Conservation (phyloP, 2,797 vertebrate species). For the Tragopan temminckii region DNA sequence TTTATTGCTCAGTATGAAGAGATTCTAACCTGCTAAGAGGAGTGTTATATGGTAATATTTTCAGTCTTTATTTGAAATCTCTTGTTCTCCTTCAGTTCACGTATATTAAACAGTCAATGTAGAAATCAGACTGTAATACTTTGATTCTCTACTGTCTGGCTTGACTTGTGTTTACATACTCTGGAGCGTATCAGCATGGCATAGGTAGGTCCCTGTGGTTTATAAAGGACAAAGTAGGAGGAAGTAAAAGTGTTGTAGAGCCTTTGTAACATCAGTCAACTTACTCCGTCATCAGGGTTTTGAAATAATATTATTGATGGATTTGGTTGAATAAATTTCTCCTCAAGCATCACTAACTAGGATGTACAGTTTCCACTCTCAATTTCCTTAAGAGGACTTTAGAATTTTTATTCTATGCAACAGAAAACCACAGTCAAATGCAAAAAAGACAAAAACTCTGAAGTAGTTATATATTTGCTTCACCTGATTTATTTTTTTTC, state of each 20-base stretch:
- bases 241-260: constrained; percentile 76
- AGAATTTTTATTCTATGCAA: background rate
- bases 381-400: constrained; percentile 4
- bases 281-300: constrained; percentile 69
- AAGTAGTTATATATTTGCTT: constrained; percentile 16
- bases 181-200: constrained; percentile 79
- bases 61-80: constrained; percentile 75
- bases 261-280: constrained; percentile 79
- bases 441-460: background rate
- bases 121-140: constrained; percentile 73
- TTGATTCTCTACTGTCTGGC: constrained; percentile 80
- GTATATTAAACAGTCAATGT: constrained; percentile 69
- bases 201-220: constrained; percentile 77
- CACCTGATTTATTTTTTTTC: background rate
- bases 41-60: constrained; percentile 70
- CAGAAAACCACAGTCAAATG: constrained; percentile 21
- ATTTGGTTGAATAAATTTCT: constrained; percentile 67
- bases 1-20: constrained; percentile 73
- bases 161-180: constrained; percentile 83
- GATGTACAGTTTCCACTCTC: background rate
- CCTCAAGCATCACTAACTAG: constrained; percentile 60
- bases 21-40: constrained; percentile 72
- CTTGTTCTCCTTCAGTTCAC: constrained; percentile 74
- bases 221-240: constrained; percentile 79
- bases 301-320: constrained; percentile 75